Evolutionary conservation across 2,888 invertebrate genomes (phyloP), one percentile per base, ranked within the genome.

Genomic region (Tromatobia lineatoria): DNA sequence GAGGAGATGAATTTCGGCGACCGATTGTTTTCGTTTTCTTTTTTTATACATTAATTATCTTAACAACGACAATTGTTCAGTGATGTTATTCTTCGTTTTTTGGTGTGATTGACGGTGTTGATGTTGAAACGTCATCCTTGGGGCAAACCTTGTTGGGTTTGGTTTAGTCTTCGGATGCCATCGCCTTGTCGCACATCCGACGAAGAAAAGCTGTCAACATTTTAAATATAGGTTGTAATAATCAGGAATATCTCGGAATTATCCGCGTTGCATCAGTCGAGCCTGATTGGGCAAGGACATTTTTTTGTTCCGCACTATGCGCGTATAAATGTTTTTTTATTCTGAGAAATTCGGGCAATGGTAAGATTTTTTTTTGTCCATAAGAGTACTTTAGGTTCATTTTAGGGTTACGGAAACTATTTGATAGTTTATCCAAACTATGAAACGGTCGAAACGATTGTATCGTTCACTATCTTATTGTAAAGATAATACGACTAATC

Each of bases 171-270:
- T 86, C 88, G 84, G 82, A 85, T 23, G 83, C 89, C 25, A 87
- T 70, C 54, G 91, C 92, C 94, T 95, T 95, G 92, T 96, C 96
- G 94, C 97, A 97, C 96, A 98, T 96, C 95, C 96, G 96, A 95
- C 96, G 96, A 94, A 98, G 96, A 96, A 98, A 98, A 88, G 91
- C 93, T 94, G 91, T n/a, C 87, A 91, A 89, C 29, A 77, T 79
- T 91, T 95, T 95, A 38, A 57, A 42, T 11, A 50, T 20, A 42
- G 25, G 38, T 59, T 66, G 25, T 50, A 20, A 29, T 18, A 38
- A n/a, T 2, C 11, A 11, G 25, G 23, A n/a, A 57, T 15, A 25
- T 25, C 57, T 38, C 20, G 42, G 10, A 20, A 38, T 54, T 15
- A 25, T 57, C 23, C 71, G 52, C 52, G 70, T 70, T 13, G 54